Conservation (phyloP, 2,797 vertebrate species). For the Iguana delicatissima region DNA sequence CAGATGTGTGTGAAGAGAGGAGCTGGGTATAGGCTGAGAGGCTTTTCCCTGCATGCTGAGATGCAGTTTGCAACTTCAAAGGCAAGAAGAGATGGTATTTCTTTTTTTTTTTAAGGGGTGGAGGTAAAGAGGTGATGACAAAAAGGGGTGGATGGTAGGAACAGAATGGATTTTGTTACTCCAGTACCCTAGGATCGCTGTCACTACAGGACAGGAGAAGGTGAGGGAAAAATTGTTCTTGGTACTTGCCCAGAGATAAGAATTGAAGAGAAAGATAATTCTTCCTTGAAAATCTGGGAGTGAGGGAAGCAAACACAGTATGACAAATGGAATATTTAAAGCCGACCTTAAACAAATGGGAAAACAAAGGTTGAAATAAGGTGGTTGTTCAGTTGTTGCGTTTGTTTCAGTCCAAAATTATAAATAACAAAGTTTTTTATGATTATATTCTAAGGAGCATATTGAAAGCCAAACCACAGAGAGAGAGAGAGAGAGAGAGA, state of each 20-base stretch:
- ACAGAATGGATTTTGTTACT: conserved; percentile 46
- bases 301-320: conserved; percentile 53
- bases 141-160: conserved; percentile 56
- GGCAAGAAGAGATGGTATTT: conserved; percentile 66
- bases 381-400: background rate
- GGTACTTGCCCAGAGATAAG: conserved; percentile 53
- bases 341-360: conserved; percentile 9
- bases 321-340: conserved; percentile 30
- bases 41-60: conserved; percentile 58
- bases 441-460: conserved; percentile 49
- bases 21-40: background rate
- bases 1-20: background rate
- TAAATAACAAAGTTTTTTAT: conserved; percentile 38
- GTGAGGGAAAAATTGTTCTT: conserved; percentile 15
- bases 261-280: conserved; percentile 52
- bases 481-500: conserved; percentile 32
- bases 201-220: conserved; percentile 23
- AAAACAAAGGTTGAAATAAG: conserved; percentile 6
- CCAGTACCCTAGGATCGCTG: conserved; percentile 40
- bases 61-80: conserved; percentile 76
- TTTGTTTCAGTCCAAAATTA: conserved; percentile 7
- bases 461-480: conserved; percentile 7
- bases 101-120: background rate
- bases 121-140: conserved; percentile 47
- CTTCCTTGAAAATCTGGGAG: conserved; percentile 56